A percentile compares a stretch with the other conserved stretches of the same genome.
phyloP scores from a whole-genome alignment of 2,113 vertebrate species.

The Ptyas mucosa region DNA sequence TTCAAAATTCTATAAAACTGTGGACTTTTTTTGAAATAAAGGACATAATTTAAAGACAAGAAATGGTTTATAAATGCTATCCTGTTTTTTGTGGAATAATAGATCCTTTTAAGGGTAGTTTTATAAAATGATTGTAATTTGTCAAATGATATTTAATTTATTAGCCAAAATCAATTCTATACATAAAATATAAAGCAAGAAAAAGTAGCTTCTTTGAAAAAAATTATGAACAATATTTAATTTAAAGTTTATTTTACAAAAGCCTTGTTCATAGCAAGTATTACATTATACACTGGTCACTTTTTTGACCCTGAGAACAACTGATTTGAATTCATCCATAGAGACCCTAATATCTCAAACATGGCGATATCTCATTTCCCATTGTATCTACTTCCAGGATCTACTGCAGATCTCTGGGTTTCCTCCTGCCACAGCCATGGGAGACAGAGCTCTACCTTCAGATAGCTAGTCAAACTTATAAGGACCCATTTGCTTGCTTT shows the following conservation, averaged over 20 bases:
- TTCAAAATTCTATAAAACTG: conserved; percentile 46
- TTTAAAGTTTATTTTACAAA: conserved; percentile 14
- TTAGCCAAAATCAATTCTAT: conserved; percentile 10
- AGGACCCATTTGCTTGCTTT: not conserved
- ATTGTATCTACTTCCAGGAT: not conserved
- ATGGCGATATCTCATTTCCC: not conserved
- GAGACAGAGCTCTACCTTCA: not conserved
- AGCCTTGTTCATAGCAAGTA: not conserved
- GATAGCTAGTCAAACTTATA: not conserved
- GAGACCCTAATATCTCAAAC: not conserved
- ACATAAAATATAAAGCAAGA: not conserved
- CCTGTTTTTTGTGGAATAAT: conserved; percentile 44
- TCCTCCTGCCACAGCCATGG: not conserved
- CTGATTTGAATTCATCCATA: not conserved
- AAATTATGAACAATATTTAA: not conserved
- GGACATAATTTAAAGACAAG: conserved; percentile 43
- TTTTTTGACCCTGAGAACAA: not conserved
- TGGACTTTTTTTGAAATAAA: conserved; percentile 42
- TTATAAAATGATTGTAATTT: conserved; percentile 38
- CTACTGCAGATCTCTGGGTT: not conserved
- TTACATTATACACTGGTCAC: conserved; percentile 1
- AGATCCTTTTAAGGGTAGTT: conserved; percentile 44
- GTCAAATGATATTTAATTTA: conserved; percentile 11
- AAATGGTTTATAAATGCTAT: conserved; percentile 50
- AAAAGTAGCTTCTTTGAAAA: conserved; percentile 5